Percentiles rank a stretch among this genome's conserved stretches.
Conservation (phyloP, 2,888 invertebrate genomes). For the Cheilosia vulpina region DNA sequence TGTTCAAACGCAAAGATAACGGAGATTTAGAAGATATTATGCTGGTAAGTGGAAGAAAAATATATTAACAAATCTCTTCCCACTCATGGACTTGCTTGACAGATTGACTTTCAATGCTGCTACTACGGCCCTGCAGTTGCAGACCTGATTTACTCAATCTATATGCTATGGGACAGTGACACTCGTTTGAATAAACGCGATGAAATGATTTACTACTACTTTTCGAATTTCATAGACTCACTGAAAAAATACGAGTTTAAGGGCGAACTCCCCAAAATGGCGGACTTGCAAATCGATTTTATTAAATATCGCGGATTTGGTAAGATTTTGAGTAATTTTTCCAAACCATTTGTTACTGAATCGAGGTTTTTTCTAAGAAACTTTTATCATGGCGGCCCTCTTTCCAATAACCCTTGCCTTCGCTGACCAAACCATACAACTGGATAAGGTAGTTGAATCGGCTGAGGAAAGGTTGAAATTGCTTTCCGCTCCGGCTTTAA, state of each 20-base stretch:
- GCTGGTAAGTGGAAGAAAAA: slow-evolving; percentile 57
- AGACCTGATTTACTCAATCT: slow-evolving; percentile 78
- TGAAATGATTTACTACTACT: slow-evolving; percentile 77
- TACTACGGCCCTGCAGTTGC: slow-evolving; percentile 76
- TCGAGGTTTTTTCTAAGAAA: slow-evolving; percentile 11
- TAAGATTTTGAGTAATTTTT: slow-evolving; percentile 41
- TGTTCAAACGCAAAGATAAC: slow-evolving; percentile 76
- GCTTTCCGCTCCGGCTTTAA: not conserved
- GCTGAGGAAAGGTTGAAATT: slow-evolving; percentile 7
- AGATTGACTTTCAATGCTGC: slow-evolving; percentile 78
- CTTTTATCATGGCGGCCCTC: slow-evolving; percentile 2
- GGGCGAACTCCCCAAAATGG: slow-evolving; percentile 76
- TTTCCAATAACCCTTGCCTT: slow-evolving; percentile 25
- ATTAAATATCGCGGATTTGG: slow-evolving; percentile 76
- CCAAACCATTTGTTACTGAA: not conserved
- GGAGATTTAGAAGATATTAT: slow-evolving; percentile 66
- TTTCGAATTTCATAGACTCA: slow-evolving; percentile 73
- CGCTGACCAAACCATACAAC: slow-evolving; percentile 8
- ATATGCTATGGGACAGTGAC: slow-evolving; percentile 76
- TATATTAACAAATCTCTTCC: not conserved
- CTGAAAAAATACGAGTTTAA: slow-evolving; percentile 76
- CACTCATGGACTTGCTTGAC: not conserved
- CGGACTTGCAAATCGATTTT: slow-evolving; percentile 75
- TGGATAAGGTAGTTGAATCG: slow-evolving; percentile 36
- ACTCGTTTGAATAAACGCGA: slow-evolving; percentile 75